phyloP scores from a whole-genome alignment of 2,888 invertebrate species.

The Strigamia crassipes region DNA sequence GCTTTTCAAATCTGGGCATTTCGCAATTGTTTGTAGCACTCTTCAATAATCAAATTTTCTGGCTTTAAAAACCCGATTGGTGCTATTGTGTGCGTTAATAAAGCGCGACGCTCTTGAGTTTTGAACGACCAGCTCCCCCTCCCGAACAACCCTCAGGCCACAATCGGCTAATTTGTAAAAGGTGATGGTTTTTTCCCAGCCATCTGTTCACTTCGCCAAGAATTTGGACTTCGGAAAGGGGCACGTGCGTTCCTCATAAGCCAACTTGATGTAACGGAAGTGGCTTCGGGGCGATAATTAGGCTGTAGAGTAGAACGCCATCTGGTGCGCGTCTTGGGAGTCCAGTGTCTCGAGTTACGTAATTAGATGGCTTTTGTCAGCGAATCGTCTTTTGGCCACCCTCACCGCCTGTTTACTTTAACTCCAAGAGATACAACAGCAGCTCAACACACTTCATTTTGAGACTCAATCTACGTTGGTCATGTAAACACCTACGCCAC shows the following conservation, averaged over 20 bases:
- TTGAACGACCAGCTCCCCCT: neutral
- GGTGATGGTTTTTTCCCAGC: conserved; percentile 11
- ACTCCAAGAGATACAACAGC: conserved; percentile 22
- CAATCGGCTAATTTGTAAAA: conserved; percentile 28
- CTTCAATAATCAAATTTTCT: conserved; percentile 45
- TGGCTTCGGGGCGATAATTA: conserved; percentile 29
- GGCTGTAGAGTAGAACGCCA: conserved; percentile 8
- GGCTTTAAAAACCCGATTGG: neutral
- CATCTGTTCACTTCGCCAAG: neutral
- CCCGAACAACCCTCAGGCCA: neutral
- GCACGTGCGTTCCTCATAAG: conserved; percentile 26
- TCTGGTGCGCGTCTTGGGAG: conserved; percentile 27
- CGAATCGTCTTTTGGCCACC: conserved; percentile 26
- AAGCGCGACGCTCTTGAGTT: neutral
- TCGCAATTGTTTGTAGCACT: neutral
- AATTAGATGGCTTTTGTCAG: conserved; percentile 31
- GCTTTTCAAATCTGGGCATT: neutral
- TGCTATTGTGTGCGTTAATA: conserved; percentile 14
- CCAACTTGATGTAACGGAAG: conserved; percentile 9
- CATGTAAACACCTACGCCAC: conserved; percentile 8
- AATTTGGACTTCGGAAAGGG: neutral
- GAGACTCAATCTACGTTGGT: conserved; percentile 12
- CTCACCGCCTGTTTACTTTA: conserved; percentile 31
- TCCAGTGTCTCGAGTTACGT: conserved; percentile 30
- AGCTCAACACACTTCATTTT: conserved; percentile 22